A percentile compares a stretch with the other conserved stretches of the same genome.
Evolutionary conservation across 2,888 invertebrate genomes (phyloP).

Genomic region (Fabriciana adippe): DNA sequence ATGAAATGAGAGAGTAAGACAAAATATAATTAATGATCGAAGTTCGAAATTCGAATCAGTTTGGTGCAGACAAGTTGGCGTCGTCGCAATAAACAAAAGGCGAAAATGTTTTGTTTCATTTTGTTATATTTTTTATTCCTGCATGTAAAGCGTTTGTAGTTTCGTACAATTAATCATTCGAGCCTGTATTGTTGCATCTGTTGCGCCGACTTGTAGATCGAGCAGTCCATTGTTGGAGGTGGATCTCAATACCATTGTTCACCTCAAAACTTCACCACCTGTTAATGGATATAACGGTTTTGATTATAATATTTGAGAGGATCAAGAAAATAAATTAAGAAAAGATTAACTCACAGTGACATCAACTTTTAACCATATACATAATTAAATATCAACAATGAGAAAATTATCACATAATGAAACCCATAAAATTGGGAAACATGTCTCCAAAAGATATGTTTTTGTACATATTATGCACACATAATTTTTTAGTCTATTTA

Average conservation of each 20-base stretch:
- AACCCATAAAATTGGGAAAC: too few relatives aligned
- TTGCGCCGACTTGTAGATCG: conserved; percentile 65
- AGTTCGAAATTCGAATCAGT: conserved; percentile 78
- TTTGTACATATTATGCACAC: too few relatives aligned
- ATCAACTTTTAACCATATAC: neutral
- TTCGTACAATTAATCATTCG: conserved; percentile 74
- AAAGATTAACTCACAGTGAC: neutral
- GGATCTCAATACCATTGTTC: conserved; percentile 59
- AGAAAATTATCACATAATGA: too few relatives aligned
- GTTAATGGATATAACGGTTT: conserved; percentile 54
- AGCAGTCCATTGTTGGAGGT: conserved; percentile 62
- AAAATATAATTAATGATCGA: conserved; percentile 81
- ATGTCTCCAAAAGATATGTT: too few relatives aligned
- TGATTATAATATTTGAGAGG: conserved; percentile 36
- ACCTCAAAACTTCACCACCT: conserved; percentile 68
- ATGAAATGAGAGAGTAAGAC: conserved; percentile 83
- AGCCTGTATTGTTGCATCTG: conserved; percentile 75
- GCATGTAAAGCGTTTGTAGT: conserved; percentile 72
- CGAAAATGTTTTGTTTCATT: conserved; percentile 68
- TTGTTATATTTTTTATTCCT: conserved; percentile 64
- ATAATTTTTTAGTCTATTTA: too few relatives aligned
- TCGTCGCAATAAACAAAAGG: conserved; percentile 79
- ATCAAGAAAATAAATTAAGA: conserved; percentile 37
- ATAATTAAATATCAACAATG: too few relatives aligned
- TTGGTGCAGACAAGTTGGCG: conserved; percentile 80